These are phyloP conservation scores for Epinephelus fuscoguttatus DNA, from an alignment of 2,113 vertebrate species.

Conservation along the genomic window DNA sequence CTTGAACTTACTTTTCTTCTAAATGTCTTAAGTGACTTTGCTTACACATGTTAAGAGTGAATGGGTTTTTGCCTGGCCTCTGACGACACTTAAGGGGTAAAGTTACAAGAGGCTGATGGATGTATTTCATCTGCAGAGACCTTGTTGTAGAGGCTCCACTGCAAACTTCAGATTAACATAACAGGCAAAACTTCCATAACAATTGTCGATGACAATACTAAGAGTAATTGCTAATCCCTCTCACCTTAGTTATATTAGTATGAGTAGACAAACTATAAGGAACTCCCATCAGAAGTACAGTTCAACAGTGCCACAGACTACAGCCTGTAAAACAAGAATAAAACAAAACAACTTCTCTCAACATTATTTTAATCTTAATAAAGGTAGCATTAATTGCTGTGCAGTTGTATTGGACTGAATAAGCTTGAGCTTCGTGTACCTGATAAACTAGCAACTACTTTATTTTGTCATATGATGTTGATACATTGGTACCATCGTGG, in stretches of 20 bases:
- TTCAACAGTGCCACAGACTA: conserved; percentile 6
- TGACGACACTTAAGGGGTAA: not conserved
- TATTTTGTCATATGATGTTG: not conserved
- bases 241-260: not conserved
- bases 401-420: not conserved
- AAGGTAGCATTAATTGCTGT: not conserved
- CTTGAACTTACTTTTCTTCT: not conserved
- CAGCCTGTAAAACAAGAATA: not conserved
- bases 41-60: not conserved
- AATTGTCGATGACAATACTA: not conserved
- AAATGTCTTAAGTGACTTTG: not conserved
- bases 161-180: not conserved
- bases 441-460: not conserved
- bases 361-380: not conserved
- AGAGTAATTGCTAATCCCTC: not conserved
- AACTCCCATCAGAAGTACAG: not conserved
- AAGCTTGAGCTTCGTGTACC: not conserved
- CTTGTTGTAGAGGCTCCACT: not conserved
- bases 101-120: conserved; percentile 5
- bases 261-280: not conserved
- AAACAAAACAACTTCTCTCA: not conserved
- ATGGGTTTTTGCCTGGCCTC: not conserved
- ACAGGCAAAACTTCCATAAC: not conserved
- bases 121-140: not conserved
- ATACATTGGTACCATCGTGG: not conserved